Conservation (phyloP, 2,113 vertebrate species). For the Rousettus leschenaultii region DNA sequence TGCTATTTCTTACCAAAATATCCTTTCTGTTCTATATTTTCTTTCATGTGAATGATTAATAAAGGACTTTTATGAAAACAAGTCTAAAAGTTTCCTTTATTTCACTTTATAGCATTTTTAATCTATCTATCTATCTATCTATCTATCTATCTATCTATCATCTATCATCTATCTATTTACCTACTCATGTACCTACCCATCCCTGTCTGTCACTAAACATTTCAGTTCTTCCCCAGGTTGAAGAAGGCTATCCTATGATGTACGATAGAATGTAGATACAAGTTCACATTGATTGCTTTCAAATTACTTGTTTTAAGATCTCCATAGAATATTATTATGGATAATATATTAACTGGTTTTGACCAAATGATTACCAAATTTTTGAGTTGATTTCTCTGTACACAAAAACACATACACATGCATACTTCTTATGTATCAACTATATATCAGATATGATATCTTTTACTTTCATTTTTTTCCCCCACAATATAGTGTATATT, state of each 20-base stretch:
- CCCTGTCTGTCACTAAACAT: neutral
- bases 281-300: neutral
- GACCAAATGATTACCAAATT: neutral
- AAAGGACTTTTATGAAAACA: neutral
- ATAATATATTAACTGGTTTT: neutral
- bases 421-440: neutral
- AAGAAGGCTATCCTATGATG: neutral
- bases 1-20: neutral
- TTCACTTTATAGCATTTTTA: neutral
- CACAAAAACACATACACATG: rapidly evolving
- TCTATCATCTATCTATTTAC: too few species aligned
- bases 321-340: neutral
- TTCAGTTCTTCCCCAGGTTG: neutral
- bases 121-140: too few species aligned
- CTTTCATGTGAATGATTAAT: neutral
- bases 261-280: neutral
- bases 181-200: neutral
- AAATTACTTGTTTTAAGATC: neutral
- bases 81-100: neutral
- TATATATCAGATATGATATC: neutral
- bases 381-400: neutral
- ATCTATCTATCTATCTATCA: too few species aligned
- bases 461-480: neutral
- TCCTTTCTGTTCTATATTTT: neutral
- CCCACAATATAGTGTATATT: neutral